Evolutionary conservation across 2,113 vertebrate species (phyloP), one percentile per base, ranked within the genome.

Genomic region (Eretmochelys imbricata): DNA sequence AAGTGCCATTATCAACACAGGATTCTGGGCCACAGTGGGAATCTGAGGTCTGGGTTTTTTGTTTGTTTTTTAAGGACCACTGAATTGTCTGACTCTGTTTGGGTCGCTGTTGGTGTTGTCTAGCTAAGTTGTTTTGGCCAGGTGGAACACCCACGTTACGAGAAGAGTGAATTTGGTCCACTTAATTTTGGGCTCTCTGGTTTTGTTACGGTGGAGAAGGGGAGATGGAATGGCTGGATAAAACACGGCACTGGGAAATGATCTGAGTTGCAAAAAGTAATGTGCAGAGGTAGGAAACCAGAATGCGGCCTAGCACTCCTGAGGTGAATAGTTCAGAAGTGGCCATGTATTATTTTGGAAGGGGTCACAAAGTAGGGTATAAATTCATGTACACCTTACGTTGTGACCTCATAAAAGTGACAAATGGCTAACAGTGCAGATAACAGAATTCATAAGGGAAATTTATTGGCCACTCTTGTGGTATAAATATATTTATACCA

Each of bases 381-480:
- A 96, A 98, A 98, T 97, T 96, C 97, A 96, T 96, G 96, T 97
- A 98, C 92, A 95, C 95, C 95, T 97, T 97, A 98, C 97, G 97
- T 93, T 94, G 96, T 97, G 98, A 98, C 98, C 89, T 95, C 98
- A 98, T 98, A 98, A 98, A 98, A 98, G 98, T 98, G 98, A 98
- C 97, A 97, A 98, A 98, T 98, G 97, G 96, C 96, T 98, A 98
- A 98, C 98, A 94, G 98, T 96, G 96, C 97, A 98, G 98, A 98
- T 98, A 98, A 98, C 98, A 65, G 98, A 98, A 98, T 98, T 98
- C 98, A 98, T 98, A 98, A 98, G 98, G 96, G 98, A 98, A 98
- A 98, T 98, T 98, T 98, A 98, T 98, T 98, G 98, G 98, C 97
- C 98, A 98, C 98, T 98, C 98, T 83, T 97, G 98, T 98, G 98